Conservation (phyloP, 2,888 invertebrate genomes). For the Aporophyla lueneburgensis region DNA sequence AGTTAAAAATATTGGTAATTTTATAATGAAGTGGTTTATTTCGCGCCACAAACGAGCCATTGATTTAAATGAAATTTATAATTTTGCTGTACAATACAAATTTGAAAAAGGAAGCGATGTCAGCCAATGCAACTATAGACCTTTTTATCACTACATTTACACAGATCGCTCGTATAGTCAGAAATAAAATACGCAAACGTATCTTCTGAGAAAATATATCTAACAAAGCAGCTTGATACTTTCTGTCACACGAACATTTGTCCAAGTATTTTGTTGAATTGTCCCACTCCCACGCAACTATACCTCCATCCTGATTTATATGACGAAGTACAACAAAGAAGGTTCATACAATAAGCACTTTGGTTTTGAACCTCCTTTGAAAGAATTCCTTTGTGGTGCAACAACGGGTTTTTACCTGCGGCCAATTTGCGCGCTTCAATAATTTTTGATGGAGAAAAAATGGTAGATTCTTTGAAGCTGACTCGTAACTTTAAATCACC, state of each 20-base stretch:
- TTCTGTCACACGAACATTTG: constrained; percentile 57
- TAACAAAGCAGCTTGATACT: constrained; percentile 49
- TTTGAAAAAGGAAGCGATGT: neutral
- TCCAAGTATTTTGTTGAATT: constrained; percentile 44
- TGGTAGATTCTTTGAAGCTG: neutral
- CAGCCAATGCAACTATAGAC: neutral
- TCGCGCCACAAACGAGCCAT: neutral
- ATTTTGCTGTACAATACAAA: neutral
- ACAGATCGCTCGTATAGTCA: constrained; percentile 3
- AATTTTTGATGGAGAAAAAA: constrained; percentile 47
- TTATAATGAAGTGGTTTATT: constrained; percentile 1
- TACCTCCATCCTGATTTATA: constrained; percentile 56
- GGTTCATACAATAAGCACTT: constrained; percentile 54
- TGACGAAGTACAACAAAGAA: constrained; percentile 55
- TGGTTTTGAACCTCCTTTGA: constrained; percentile 53
- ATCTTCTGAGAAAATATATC: constrained; percentile 33
- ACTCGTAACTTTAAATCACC: constrained; percentile 5
- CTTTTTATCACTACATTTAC: neutral
- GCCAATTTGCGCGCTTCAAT: constrained; percentile 64
- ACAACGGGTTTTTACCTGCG: constrained; percentile 62
- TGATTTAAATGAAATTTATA: neutral
- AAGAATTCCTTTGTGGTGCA: constrained; percentile 61
- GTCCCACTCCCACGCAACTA: constrained; percentile 62
- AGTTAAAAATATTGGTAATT: too few species aligned
- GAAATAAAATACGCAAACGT: constrained; percentile 13